Base-by-base conservation (phyloP, 2,888 invertebrate species). In the Xylota segnis region DNA sequence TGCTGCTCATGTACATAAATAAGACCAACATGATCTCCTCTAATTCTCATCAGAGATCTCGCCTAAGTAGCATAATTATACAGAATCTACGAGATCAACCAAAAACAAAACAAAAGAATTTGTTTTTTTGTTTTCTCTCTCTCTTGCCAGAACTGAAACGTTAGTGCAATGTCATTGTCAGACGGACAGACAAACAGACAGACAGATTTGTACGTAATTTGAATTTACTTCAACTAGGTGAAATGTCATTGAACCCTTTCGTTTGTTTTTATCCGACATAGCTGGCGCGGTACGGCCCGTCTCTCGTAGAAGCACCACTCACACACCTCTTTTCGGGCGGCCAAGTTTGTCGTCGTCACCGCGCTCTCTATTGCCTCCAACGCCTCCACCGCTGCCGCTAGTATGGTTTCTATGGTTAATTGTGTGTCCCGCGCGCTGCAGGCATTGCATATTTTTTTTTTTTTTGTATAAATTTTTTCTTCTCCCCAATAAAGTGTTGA, bases 121-220 rank as follows among this genome's bases (percentile, higher is more conserved):
- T n/a, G n/a, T n/a, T n/a, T n/a, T n/a, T n/a, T n/a, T n/a, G n/a
- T n/a, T n/a, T n/a, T n/a, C 45, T 75, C 37, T 65, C 56, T 66
- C 75, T 58, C 65, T 43, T 54, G 54, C 16, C 37, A 75, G 66
- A 52, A 45, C 32, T 18, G 27, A 37, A 43, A n/a, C 14, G 18
- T 18, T 40, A 76, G 52, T 76, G 77, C 61, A 77, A 77, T 78
- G 78, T 71, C 70, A 78, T 71, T 61, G 70, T 78, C 77, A 63
- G 68, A 77, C n/a, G 32, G 50, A 58, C 18, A 47, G 40, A 10
- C 54, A 12, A 45, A 29, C 47, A 43, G 59, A 58, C 58, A 27
- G 52, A 76, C 45, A 52, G 40, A 71, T 78, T 71, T 78, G 63
- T 54, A 63, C 47, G 52, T 63, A 54, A 78, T 70, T 71, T 56